phyloP scores from a whole-genome alignment of 2,113 vertebrate genomes.

The Muntiacus reevesi region DNA sequence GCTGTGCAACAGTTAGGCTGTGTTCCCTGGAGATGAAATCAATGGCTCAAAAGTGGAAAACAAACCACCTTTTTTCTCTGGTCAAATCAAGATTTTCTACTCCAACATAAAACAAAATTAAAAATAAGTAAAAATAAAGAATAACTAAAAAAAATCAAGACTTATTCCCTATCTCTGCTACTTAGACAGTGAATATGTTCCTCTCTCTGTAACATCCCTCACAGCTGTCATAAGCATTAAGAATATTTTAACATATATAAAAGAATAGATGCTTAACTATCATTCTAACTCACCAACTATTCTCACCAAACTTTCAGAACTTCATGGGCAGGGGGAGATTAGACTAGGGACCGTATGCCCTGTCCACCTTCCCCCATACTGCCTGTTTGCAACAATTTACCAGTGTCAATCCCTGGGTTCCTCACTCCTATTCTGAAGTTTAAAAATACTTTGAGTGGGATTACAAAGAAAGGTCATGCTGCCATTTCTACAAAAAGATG shows the following conservation, averaged over 20 bases:
- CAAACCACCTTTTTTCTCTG: neutral
- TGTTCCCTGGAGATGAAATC: neutral
- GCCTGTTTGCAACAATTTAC: neutral
- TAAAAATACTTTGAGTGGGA: conserved; percentile 16
- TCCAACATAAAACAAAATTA: neutral
- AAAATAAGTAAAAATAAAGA: neutral
- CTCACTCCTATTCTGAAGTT: neutral
- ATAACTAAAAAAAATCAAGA: neutral
- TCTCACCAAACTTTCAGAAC: conserved; percentile 4
- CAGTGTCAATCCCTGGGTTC: neutral
- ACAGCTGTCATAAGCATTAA: neutral
- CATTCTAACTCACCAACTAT: neutral
- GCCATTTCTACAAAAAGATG: conserved; percentile 34
- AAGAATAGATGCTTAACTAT: neutral
- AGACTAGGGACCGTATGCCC: neutral
- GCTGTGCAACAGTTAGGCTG: neutral
- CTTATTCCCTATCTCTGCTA: neutral
- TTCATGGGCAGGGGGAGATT: neutral
- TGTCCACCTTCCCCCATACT: neutral
- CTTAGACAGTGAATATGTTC: neutral
- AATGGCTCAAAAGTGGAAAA: neutral
- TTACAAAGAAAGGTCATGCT: conserved; percentile 38
- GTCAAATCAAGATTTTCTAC: neutral
- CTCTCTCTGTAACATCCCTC: neutral
- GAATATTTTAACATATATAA: neutral